Conservation (phyloP, 2,797 vertebrate genomes). For the Sus cebifrons region DNA sequence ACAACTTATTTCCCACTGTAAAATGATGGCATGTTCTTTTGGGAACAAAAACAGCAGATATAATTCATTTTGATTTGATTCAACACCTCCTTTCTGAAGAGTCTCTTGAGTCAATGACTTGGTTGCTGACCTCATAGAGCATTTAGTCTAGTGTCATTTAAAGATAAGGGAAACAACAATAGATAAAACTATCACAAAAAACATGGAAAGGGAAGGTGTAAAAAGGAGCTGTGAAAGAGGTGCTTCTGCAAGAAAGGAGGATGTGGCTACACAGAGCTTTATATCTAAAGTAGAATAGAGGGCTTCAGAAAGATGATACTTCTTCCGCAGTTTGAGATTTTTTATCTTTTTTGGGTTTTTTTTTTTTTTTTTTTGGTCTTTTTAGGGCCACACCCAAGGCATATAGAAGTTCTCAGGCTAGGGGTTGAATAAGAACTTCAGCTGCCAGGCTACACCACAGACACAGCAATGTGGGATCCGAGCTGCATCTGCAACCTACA, state of each 20-base stretch:
- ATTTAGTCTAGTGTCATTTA: neutral
- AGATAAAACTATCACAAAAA: neutral
- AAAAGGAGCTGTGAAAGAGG: neutral
- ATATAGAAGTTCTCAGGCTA: too few relatives aligned
- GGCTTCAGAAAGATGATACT: neutral
- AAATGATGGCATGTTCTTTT: neutral
- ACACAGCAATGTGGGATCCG: too few relatives aligned
- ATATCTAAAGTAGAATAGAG: neutral
- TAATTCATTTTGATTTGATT: neutral
- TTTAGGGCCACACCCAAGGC: too few relatives aligned
- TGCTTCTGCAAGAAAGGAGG: neutral
- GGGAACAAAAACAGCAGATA: neutral
- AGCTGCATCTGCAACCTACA: too few relatives aligned
- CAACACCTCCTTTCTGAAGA: neutral
- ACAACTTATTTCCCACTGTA: neutral
- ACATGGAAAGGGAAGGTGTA: neutral
- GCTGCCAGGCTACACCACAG: too few relatives aligned
- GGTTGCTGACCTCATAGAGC: neutral
- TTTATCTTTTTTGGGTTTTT: too few relatives aligned
- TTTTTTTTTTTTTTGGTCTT: too few relatives aligned
- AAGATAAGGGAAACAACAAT: neutral
- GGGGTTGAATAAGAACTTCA: too few relatives aligned
- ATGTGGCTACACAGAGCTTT: neutral
- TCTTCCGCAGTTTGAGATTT: neutral
- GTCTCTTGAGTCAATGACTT: neutral